These are phyloP conservation scores for Hipparchia semele DNA, from an alignment of 2,888 invertebrate genomes.

Conservation along the genomic window DNA sequence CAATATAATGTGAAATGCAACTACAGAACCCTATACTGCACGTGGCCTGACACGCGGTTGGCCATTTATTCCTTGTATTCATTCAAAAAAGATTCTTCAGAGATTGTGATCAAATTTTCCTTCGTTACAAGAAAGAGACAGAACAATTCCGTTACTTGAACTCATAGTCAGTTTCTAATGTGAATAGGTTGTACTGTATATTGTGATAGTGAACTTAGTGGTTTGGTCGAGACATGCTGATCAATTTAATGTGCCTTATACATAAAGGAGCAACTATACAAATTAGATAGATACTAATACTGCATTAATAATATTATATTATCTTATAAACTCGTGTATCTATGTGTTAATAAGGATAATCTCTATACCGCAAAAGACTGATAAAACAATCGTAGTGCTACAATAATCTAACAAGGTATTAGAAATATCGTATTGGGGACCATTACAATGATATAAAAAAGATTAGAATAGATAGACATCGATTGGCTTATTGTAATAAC, in stretches of 20 bases:
- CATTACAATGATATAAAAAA: conserved; percentile 27
- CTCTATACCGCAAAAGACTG: conserved; percentile 29
- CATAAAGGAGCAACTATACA: neutral
- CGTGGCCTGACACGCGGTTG: no score
- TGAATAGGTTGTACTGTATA: neutral
- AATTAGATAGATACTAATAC: conserved; percentile 4
- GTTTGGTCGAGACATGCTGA: neutral
- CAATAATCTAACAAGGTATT: conserved; percentile 16
- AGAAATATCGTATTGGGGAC: conserved; percentile 26
- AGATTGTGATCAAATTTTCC: neutral
- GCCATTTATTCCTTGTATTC: neutral
- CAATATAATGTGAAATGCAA: no score
- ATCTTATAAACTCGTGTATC: conserved; percentile 1
- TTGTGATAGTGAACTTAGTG: conserved; percentile 6
- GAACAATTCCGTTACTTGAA: neutral
- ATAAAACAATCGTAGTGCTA: conserved; percentile 23
- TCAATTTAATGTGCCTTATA: conserved; percentile 7
- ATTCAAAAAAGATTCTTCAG: neutral
- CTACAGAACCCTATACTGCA: no score
- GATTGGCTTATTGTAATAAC: conserved; percentile 28
- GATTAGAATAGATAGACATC: conserved; percentile 29
- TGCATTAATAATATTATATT: no score
- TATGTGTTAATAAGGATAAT: conserved; percentile 3
- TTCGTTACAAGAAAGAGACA: conserved; percentile 13
- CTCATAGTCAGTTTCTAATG: neutral